Percentiles rank a stretch among this genome's conserved stretches.
phyloP scores from a whole-genome alignment of 2,888 invertebrate genomes.

The Parnassius mnemosyne region DNA sequence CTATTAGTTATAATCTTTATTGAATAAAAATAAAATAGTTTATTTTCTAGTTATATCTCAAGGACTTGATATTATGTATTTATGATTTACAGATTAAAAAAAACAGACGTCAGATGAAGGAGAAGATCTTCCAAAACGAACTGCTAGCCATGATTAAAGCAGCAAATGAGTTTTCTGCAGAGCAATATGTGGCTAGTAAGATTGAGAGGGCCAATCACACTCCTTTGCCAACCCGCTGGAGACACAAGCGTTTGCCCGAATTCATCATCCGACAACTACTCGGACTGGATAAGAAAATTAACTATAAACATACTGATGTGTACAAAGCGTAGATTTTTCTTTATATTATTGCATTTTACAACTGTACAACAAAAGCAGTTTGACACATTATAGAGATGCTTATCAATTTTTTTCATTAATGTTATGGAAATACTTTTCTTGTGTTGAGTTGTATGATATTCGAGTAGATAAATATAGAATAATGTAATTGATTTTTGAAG shows the following conservation, averaged over 20 bases:
- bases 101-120: constrained; percentile 86
- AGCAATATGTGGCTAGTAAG: constrained; percentile 84
- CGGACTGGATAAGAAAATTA: constrained; percentile 80
- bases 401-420: too few species aligned
- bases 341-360: neutral
- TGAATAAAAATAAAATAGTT: too few species aligned
- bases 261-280: constrained; percentile 84
- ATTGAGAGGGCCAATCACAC: constrained; percentile 82
- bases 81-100: constrained; percentile 77
- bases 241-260: constrained; percentile 83
- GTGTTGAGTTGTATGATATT: neutral
- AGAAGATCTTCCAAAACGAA: constrained; percentile 87
- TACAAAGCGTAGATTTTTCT: constrained; percentile 55
- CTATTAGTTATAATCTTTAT: too few species aligned
- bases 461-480: constrained; percentile 8
- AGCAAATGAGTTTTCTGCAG: constrained; percentile 88
- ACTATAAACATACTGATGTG: constrained; percentile 70
- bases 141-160: constrained; percentile 84
- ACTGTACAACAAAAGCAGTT: neutral
- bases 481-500: too few species aligned
- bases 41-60: too few species aligned
- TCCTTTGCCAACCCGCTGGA: constrained; percentile 79
- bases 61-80: neutral
- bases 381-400: too few species aligned
- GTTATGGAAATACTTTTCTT: too few species aligned